Percentiles rank a stretch among this genome's conserved stretches.
phyloP scores from a whole-genome alignment of 2,113 vertebrate genomes.

The Xiphias gladius region DNA sequence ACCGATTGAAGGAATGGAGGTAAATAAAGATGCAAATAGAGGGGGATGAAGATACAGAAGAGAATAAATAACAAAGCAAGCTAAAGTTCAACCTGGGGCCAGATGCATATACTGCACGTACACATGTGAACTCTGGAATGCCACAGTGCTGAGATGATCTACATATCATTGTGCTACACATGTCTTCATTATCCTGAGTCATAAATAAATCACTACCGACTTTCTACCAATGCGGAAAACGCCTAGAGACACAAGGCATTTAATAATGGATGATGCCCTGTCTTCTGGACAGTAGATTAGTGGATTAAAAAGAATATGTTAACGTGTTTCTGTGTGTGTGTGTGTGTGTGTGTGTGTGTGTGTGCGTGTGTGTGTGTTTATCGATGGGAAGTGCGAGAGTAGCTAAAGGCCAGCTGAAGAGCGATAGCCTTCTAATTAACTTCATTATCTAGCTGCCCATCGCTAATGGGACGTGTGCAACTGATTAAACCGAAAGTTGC shows the following conservation, averaged over 20 bases:
- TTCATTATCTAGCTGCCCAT: conserved; percentile 60
- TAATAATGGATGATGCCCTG: conserved; percentile 58
- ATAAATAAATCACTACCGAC: conserved; percentile 59
- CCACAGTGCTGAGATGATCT: background rate
- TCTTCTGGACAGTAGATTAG: conserved; percentile 42
- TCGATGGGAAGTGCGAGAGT: conserved; percentile 46
- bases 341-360: conserved; percentile 20
- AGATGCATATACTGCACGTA: background rate
- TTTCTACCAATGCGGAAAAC: conserved; percentile 7
- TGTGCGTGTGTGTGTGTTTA: conserved; percentile 24
- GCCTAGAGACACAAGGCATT: conserved; percentile 44
- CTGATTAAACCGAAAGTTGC: conserved; percentile 44
- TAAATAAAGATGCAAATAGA: conserved; percentile 6
- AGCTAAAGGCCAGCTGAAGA: conserved; percentile 61
- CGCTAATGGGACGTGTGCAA: conserved; percentile 47
- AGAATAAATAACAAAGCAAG: background rate
- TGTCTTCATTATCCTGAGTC: conserved; percentile 54
- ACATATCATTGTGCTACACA: conserved; percentile 11
- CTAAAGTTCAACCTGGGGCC: conserved; percentile 29
- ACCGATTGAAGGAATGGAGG: background rate
- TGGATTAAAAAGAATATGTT: conserved; percentile 37
- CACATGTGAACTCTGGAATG: conserved; percentile 15
- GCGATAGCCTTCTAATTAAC: conserved; percentile 64
- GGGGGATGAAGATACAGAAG: background rate
- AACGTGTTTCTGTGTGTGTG: background rate